Evolutionary conservation across 1,140 invertebrate species (phyloP).

Genomic region (Lucilia sericata): DNA sequence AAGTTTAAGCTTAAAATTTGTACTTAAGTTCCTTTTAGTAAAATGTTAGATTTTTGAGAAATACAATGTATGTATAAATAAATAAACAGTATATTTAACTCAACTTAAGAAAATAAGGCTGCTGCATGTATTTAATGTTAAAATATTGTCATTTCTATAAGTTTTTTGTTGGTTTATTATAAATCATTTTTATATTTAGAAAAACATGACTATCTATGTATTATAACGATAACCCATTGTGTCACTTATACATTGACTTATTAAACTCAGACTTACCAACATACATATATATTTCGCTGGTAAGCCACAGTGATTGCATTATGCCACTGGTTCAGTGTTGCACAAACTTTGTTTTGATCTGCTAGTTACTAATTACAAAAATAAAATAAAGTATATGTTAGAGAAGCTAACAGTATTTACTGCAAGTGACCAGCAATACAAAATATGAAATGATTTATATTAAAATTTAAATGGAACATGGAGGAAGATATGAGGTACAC

Average conservation of each 20-base stretch:
- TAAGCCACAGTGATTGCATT: background rate
- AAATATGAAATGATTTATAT: too few relatives aligned
- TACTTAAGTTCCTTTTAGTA: too few relatives aligned
- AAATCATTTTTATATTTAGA: conserved; percentile 13
- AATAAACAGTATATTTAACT: background rate
- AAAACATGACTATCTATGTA: conserved; percentile 32
- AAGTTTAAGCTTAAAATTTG: background rate
- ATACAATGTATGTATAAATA: too few relatives aligned
- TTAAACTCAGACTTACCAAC: conserved; percentile 23
- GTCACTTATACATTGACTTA: conserved; percentile 37
- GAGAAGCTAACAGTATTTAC: too few relatives aligned
- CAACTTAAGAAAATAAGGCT: background rate
- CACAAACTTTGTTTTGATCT: background rate
- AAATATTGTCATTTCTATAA: background rate
- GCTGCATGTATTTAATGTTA: background rate
- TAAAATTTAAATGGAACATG: too few relatives aligned
- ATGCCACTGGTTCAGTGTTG: background rate
- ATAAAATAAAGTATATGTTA: too few relatives aligned
- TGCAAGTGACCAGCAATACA: too few relatives aligned
- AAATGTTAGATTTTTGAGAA: too few relatives aligned
- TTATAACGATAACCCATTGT: conserved; percentile 40
- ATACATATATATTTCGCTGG: background rate
- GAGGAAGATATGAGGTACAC: too few relatives aligned
- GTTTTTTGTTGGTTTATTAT: background rate
- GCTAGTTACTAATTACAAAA: background rate